Evolutionary conservation across 2,797 vertebrate species (phyloP).

Genomic region (Simalia tracyae): DNA sequence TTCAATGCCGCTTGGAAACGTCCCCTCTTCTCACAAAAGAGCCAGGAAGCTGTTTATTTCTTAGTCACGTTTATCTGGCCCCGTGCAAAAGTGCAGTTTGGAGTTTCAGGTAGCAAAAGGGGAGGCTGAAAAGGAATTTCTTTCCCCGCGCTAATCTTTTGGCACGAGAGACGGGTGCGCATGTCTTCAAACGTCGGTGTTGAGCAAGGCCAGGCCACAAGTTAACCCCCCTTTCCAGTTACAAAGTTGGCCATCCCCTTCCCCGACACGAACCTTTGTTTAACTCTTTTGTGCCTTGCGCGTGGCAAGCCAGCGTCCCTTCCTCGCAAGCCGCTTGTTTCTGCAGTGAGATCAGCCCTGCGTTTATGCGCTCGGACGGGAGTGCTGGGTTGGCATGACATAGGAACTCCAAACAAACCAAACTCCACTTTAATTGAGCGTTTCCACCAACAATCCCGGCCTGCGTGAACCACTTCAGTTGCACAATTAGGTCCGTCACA

Average conservation of each 20-base stretch:
- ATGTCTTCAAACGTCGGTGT: rapidly evolving
- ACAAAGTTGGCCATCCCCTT: neutral
- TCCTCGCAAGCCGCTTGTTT: no score
- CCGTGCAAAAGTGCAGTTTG: neutral
- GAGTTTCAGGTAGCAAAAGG: neutral
- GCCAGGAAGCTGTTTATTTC: neutral
- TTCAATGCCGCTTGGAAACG: no score
- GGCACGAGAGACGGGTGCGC: rapidly evolving
- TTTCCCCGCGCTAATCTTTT: neutral
- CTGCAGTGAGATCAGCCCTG: neutral
- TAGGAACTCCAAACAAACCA: no score
- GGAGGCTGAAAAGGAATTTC: neutral
- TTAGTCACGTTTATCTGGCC: no score
- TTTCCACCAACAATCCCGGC: no score
- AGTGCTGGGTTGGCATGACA: neutral
- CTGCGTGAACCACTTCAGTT: no score
- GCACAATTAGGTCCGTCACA: no score
- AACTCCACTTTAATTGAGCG: no score
- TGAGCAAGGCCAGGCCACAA: neutral
- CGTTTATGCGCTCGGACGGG: neutral
- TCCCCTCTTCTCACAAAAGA: no score
- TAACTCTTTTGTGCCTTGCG: neutral
- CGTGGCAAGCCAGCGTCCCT: neutral
- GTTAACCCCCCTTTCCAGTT: neutral
- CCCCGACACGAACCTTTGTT: neutral